A percentile compares a stretch with the other conserved stretches of the same genome.
phyloP scores from a whole-genome alignment of 2,888 invertebrate genomes.

The Dendrolimus pini region DNA sequence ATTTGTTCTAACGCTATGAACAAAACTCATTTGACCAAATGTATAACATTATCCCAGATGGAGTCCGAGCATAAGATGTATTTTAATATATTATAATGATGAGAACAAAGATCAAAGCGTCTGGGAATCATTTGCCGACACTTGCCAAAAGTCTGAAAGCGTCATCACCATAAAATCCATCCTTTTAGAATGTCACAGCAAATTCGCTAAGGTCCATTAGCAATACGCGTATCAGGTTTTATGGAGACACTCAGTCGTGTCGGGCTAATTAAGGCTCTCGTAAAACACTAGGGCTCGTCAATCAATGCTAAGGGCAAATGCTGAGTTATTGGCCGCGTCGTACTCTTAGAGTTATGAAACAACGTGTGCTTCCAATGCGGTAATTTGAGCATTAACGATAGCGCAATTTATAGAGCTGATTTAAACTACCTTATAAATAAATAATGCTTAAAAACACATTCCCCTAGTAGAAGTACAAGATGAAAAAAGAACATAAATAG shows the following conservation, averaged over 20 bases:
- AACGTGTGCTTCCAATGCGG: neutral
- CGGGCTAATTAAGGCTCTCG: slow-evolving; percentile 63
- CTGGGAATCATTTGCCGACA: neutral
- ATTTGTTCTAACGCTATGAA: too few relatives aligned
- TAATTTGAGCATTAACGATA: neutral
- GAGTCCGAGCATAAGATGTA: too few relatives aligned
- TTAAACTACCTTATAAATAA: too few relatives aligned
- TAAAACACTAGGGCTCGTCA: slow-evolving; percentile 61
- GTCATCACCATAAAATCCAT: neutral
- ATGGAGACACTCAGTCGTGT: slow-evolving; percentile 44
- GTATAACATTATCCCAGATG: too few relatives aligned
- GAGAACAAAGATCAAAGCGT: neutral
- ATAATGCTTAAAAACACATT: too few relatives aligned
- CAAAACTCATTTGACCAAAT: too few relatives aligned
- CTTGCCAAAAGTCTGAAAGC: neutral
- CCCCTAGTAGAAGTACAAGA: too few relatives aligned
- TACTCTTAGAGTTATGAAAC: neutral
- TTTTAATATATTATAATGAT: too few relatives aligned
- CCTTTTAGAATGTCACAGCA: neutral
- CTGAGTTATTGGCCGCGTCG: slow-evolving; percentile 48
- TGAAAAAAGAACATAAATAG: too few relatives aligned
- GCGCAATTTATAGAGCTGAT: too few relatives aligned
- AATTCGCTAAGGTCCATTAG: slow-evolving; percentile 15
- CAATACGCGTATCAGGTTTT: slow-evolving; percentile 24
- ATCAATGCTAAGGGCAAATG: slow-evolving; percentile 49